These are phyloP conservation scores for Tenthredo amoena DNA, from an alignment of 2,888 invertebrate genomes.

Conservation along the genomic window DNA sequence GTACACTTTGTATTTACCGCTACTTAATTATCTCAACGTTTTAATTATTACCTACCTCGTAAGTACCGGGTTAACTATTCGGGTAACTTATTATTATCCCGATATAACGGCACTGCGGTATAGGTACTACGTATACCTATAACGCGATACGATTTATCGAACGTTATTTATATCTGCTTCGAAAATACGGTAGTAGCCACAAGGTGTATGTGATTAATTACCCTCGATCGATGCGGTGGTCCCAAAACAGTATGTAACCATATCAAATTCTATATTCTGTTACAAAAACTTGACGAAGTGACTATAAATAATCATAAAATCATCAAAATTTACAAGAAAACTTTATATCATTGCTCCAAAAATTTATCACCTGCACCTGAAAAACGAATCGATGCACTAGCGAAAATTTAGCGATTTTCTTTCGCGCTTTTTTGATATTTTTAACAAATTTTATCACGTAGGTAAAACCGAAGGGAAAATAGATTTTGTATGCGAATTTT, in stretches of 20 bases:
- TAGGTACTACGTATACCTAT: background rate
- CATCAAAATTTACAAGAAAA: too few species aligned
- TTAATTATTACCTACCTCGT: constrained; percentile 21
- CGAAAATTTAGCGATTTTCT: background rate
- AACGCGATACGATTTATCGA: constrained; percentile 6
- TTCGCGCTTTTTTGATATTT: background rate
- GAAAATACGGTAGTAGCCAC: constrained; percentile 33
- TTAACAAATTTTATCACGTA: too few species aligned
- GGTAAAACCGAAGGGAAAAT: background rate
- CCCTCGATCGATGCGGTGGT: background rate
- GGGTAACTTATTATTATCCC: background rate
- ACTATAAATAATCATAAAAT: background rate
- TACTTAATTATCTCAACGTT: constrained; percentile 36
- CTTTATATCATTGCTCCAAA: background rate
- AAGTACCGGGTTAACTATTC: constrained; percentile 9
- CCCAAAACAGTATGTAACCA: background rate
- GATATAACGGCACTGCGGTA: constrained; percentile 1
- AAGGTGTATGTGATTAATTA: constrained; percentile 5
- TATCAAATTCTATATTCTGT: background rate
- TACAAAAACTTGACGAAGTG: background rate
- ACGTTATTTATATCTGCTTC: background rate
- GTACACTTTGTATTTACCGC: constrained; percentile 23
- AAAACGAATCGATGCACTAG: too few species aligned
- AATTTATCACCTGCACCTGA: background rate
- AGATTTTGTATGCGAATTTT: background rate